Evolutionary conservation across 2,888 invertebrate genomes (phyloP).

Genomic region (Polydrusus pterygomalis): DNA sequence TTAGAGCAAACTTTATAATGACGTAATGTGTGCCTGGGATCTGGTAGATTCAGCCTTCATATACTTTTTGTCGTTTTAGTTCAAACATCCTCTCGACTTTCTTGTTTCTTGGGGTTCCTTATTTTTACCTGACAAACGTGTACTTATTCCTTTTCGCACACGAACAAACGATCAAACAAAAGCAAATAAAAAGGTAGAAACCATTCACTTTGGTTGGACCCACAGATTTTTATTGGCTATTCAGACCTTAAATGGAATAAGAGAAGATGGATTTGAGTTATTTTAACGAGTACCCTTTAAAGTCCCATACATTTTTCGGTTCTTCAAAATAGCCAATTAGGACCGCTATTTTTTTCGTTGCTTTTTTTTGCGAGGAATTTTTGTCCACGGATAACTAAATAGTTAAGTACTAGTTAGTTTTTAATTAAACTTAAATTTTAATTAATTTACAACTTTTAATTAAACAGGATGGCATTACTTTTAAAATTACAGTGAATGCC

Average conservation of each 20-base stretch:
- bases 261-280: conserved; percentile 36
- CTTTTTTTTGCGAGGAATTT: neutral
- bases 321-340: conserved; percentile 48
- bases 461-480: no score
- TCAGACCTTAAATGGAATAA: conserved; percentile 39
- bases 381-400: neutral
- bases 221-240: conserved; percentile 45
- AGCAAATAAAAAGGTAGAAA: conserved; percentile 27
- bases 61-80: neutral
- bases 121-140: conserved; percentile 22
- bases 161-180: conserved; percentile 19
- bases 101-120: neutral
- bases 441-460: no score
- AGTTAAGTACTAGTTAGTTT: no score
- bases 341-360: conserved; percentile 16
- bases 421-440: no score
- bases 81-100: neutral
- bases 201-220: conserved; percentile 30
- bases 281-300: conserved; percentile 41
- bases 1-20: no score
- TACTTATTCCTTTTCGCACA: conserved; percentile 41
- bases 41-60: no score
- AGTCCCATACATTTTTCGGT: conserved; percentile 24
- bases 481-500: no score
- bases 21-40: no score